phyloP scores from a whole-genome alignment of 2,113 vertebrate genomes.

The Alouatta palliata region DNA sequence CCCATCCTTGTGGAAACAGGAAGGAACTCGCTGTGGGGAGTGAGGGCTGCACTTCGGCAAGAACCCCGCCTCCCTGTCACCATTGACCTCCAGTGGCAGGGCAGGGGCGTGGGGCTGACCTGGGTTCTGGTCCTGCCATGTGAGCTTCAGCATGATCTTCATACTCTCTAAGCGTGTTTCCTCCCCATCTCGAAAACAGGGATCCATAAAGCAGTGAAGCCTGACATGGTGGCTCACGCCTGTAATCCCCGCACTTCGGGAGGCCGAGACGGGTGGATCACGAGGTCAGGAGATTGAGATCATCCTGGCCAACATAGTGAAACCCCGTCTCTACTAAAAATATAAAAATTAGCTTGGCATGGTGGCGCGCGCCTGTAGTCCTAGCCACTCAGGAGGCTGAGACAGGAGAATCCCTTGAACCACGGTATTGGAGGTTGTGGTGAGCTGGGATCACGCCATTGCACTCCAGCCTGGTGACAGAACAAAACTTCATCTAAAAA shows the following conservation, averaged over 20 bases:
- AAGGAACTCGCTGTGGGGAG: neutral
- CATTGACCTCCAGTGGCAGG: neutral
- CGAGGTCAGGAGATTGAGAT: neutral
- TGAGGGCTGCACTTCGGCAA: neutral
- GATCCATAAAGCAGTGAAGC: neutral
- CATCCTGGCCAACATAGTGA: neutral
- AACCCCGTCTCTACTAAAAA: neutral
- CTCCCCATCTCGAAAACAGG: neutral
- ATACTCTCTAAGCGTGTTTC: neutral
- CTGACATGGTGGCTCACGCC: neutral
- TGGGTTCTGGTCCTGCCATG: neutral
- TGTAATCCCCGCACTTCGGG: neutral
- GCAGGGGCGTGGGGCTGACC: neutral
- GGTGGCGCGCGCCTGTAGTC: neutral
- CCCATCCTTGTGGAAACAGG: neutral
- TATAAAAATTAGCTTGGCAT: neutral
- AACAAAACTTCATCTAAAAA: no score
- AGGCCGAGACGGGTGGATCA: neutral
- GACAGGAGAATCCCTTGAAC: neutral
- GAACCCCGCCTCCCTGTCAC: neutral
- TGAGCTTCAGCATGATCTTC: neutral
- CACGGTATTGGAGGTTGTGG: neutral
- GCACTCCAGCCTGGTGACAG: neutral
- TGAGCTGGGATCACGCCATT: neutral
- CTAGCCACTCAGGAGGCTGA: neutral